Percentiles rank a stretch among this genome's conserved stretches.
Conservation (phyloP, 2,113 vertebrate genomes). For the Paracanthobrama guichenoti region DNA sequence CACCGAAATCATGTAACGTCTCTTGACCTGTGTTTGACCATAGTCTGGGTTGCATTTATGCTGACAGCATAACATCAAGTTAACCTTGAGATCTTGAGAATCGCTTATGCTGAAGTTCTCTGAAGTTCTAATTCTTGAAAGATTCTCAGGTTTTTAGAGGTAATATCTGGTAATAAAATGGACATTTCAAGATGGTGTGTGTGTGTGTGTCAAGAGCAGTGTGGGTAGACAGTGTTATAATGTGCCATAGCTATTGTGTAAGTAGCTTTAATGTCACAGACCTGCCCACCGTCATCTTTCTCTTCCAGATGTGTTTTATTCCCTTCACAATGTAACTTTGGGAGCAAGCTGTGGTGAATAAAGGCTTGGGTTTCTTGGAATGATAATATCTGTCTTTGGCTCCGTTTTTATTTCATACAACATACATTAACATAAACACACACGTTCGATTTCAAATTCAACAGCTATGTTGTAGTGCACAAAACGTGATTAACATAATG, state of each 20-base stretch:
- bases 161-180: not conserved
- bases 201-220: conserved; percentile 54
- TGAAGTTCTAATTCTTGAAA: conserved; percentile 28
- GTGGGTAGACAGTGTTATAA: conserved; percentile 59
- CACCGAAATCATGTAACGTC: conserved; percentile 49
- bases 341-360: conserved; percentile 82
- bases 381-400: conserved; percentile 50
- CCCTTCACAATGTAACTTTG: conserved; percentile 75
- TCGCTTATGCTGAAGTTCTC: not conserved
- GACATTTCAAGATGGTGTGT: conserved; percentile 14
- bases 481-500: not conserved
- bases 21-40: conserved; percentile 44
- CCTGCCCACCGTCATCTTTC: conserved; percentile 64
- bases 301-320: conserved; percentile 69
- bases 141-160: not conserved
- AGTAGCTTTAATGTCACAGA: conserved; percentile 33
- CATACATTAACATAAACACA: not conserved
- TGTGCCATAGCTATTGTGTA: conserved; percentile 41
- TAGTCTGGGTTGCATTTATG: conserved; percentile 24
- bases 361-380: conserved; percentile 81
- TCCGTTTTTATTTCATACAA: not conserved
- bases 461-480: not conserved
- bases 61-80: conserved; percentile 1
- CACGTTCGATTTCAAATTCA: not conserved
- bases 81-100: not conserved